A percentile compares a stretch with the other conserved stretches of the same genome.
Conservation (phyloP, 1,140 invertebrate species). For the Lordiphosa mommai region DNA sequence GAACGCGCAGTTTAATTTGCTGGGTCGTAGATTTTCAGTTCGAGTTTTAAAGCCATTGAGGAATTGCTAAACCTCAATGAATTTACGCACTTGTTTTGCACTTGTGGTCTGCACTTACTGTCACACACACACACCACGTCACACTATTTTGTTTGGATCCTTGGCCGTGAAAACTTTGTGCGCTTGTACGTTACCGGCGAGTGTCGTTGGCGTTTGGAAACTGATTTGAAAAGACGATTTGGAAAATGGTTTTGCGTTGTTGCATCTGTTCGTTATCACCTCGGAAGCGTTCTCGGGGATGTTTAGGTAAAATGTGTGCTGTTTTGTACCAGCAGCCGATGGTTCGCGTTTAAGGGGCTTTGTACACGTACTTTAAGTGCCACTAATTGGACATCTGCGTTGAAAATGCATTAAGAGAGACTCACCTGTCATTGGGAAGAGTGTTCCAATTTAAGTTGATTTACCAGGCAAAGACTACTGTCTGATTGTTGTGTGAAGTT, state of each 20-base stretch:
- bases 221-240: constrained; percentile 27
- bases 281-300: constrained; percentile 16
- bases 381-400: constrained; percentile 6
- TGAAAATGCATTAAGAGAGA: background rate
- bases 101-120: background rate
- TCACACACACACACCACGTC: constrained; percentile 10
- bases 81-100: background rate
- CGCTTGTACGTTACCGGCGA: constrained; percentile 4
- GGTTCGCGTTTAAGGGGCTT: background rate
- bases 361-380: background rate
- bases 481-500: background rate
- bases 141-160: background rate
- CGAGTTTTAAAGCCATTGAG: background rate
- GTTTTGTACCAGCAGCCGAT: background rate
- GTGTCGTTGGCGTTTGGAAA: constrained; percentile 27
- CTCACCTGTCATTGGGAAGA: background rate
- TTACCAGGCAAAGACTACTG: background rate
- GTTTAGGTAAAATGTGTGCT: background rate
- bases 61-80: background rate
- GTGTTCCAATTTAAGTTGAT: background rate
- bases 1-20: constrained; percentile 1
- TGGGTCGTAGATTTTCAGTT: constrained; percentile 1
- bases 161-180: background rate
- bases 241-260: constrained; percentile 13
- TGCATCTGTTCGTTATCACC: constrained; percentile 48